These are phyloP conservation scores for Eidolon dupreanum DNA, from an alignment of 2,797 vertebrate genomes.

Conservation along the genomic window DNA sequence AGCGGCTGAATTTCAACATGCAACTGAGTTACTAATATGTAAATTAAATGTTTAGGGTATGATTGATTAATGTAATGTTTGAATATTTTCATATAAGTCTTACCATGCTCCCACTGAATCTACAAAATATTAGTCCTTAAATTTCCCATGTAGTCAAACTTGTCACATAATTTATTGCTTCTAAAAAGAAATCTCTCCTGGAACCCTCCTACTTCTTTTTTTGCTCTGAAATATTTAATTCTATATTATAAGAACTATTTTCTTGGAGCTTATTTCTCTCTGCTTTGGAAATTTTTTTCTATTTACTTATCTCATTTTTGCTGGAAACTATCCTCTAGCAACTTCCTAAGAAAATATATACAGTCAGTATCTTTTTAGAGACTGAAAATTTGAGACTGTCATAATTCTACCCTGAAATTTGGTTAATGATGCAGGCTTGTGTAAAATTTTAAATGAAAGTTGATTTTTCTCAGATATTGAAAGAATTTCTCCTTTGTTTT, in stretches of 20 bases:
- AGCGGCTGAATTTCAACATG: background rate
- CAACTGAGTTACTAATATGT: background rate
- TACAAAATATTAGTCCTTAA: background rate
- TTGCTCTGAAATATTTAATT: background rate
- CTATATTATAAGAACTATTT: background rate
- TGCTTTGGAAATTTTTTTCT: background rate
- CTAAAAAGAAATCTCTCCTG: background rate
- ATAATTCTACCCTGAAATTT: background rate
- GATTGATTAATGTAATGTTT: background rate
- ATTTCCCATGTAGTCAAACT: background rate
- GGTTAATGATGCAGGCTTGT: background rate
- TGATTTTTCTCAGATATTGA: background rate
- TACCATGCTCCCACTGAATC: background rate
- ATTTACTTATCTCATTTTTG: background rate
- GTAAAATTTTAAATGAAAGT: background rate
- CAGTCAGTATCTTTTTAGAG: background rate
- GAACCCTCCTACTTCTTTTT: background rate
- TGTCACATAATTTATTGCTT: background rate
- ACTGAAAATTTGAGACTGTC: background rate
- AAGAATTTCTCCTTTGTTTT: background rate
- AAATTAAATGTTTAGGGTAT: background rate
- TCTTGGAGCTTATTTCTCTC: background rate
- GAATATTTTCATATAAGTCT: background rate
- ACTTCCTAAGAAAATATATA: background rate
- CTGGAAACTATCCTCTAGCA: background rate